Base-by-base conservation (phyloP, 2,797 vertebrate species). In the Alfaro cultratus region DNA sequence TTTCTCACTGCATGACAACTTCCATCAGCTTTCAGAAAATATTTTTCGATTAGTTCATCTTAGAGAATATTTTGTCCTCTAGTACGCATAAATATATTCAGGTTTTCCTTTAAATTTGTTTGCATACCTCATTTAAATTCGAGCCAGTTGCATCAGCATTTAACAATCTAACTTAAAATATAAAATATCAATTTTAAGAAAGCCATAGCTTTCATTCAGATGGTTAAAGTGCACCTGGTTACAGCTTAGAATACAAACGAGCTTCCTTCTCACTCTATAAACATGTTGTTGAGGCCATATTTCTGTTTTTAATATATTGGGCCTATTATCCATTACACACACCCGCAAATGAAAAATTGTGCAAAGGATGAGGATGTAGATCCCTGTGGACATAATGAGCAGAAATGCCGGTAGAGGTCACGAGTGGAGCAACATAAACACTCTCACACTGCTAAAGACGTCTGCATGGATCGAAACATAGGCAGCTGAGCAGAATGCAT, bases 401-500 rank as follows among this genome's bases (percentile, higher is more conserved):
- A 62, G 46, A 74, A 76, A 86, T 82, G 64, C 45, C 39, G 82
- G 80, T 73, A 55, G 71, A 77, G 79, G 77, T 86, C 51, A 34
- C 43, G 51, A 81, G 36, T 21, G 77, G 80, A 83, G 57, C 70
- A 80, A 73, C 18, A 41, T 80, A 43, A 74, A 83, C 45, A 26
- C 39, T 68, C 34, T 53, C 67, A 73, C 23, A n/a, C 71, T 15
- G 29, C 16, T 16, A 55, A 67, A 60, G 46, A 67, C 71, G 53
- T 39, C 34, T 41, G 36, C 18, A 34, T 60, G 60, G n/a, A 76
- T 68, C 7, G 46, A 75, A 72, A 78, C 43, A n/a, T 57, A 55
- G 74, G 51, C 18, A 10, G 70, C 84, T 79, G 81, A 84, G 73
- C 75, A 55, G 78, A 89, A 87, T 84, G 34, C 62, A 80, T 46